phyloP scores from a whole-genome alignment of 2,113 vertebrate species.

The Bos indicus region DNA sequence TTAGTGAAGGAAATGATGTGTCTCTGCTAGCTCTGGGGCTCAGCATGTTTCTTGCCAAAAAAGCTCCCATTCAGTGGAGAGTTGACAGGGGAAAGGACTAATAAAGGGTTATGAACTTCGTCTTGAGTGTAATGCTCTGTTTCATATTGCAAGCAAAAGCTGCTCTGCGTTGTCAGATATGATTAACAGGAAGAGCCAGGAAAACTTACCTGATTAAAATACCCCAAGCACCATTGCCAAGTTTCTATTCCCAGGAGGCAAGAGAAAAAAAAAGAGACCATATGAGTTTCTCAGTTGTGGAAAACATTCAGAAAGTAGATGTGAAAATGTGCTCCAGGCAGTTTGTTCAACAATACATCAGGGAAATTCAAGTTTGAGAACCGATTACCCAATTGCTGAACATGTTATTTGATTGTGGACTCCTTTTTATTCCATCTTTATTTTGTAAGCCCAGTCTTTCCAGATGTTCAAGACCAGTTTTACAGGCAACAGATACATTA shows the following conservation, averaged over 20 bases:
- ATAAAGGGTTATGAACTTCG: conserved; percentile 66
- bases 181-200: conserved; percentile 76
- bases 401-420: conserved; percentile 78
- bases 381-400: conserved; percentile 73
- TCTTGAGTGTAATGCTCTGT: conserved; percentile 62
- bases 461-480: conserved; percentile 80
- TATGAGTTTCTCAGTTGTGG: conserved; percentile 75
- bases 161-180: conserved; percentile 69
- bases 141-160: conserved; percentile 71
- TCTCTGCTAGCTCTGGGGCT: conserved; percentile 42
- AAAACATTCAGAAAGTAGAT: conserved; percentile 78
- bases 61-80: conserved; percentile 40
- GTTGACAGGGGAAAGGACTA: conserved; percentile 48
- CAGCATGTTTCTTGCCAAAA: conserved; percentile 59
- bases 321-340: conserved; percentile 80
- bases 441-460: conserved; percentile 79
- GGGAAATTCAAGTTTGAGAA: conserved; percentile 79
- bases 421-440: conserved; percentile 80
- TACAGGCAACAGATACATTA: conserved; percentile 78
- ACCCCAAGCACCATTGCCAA: conserved; percentile 73
- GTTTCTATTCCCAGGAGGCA: conserved; percentile 73
- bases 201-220: conserved; percentile 81
- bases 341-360: conserved; percentile 79
- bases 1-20: conserved; percentile 44
- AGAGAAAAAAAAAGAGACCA: conserved; percentile 62